Percentiles rank a stretch among this genome's conserved stretches.
These are phyloP conservation scores for Hydrotaea cyrtoneurina DNA, from an alignment of 2,888 invertebrate species.

Conservation along the genomic window DNA sequence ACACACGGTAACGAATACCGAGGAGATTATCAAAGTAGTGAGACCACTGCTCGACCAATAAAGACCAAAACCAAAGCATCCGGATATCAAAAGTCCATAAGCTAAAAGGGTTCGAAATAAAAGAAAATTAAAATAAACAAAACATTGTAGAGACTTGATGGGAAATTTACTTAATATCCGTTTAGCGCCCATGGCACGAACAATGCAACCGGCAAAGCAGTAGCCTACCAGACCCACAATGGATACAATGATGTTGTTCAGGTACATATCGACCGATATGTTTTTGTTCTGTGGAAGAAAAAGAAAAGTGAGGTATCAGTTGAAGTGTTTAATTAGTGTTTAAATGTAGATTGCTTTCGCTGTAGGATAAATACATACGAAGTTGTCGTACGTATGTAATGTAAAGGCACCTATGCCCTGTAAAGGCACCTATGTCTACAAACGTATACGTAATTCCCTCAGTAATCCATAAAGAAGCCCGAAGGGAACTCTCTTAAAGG, in stretches of 20 bases:
- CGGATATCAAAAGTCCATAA: constrained; percentile 81
- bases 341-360: no score
- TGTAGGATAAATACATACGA: no score
- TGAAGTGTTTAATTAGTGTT: no score
- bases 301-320: constrained; percentile 10
- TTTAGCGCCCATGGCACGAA: constrained; percentile 82
- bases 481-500: no score
- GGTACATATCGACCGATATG: constrained; percentile 84
- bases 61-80: constrained; percentile 81
- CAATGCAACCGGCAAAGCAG: constrained; percentile 83
- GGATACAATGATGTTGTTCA: constrained; percentile 87
- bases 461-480: no score
- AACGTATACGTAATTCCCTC: no score
- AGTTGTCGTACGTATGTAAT: no score
- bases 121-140: background rate
- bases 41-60: constrained; percentile 83
- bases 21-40: constrained; percentile 82
- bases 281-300: constrained; percentile 76
- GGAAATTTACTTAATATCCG: constrained; percentile 82
- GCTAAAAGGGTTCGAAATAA: no score
- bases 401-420: no score
- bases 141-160: background rate
- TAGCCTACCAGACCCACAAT: constrained; percentile 84
- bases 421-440: no score
- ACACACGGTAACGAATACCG: constrained; percentile 81